phyloP scores from a whole-genome alignment of 2,113 vertebrate species.

The Archocentrus centrarchus region DNA sequence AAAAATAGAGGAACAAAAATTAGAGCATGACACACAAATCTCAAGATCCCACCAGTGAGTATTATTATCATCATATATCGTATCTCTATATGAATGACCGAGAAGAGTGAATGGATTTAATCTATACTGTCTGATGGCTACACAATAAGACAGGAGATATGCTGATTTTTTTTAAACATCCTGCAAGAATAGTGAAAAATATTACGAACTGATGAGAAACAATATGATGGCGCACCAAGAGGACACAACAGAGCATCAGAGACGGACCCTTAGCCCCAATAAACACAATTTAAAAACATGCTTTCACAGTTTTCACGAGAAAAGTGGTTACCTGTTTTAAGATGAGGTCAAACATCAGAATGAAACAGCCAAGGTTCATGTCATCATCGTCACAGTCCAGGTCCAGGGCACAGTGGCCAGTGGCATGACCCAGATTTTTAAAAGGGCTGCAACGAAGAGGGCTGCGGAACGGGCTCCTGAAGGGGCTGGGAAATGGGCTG shows the following conservation, averaged over 20 bases:
- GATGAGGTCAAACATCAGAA: conserved; percentile 99
- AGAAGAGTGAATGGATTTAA: not conserved
- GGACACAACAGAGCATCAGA: not conserved
- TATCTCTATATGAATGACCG: conserved; percentile 1
- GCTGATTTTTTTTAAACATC: not conserved
- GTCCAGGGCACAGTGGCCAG: conserved; percentile 89
- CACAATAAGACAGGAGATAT: not conserved
- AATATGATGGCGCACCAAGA: not conserved
- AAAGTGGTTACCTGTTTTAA: conserved; percentile 90
- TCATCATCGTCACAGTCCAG: conserved; percentile 97
- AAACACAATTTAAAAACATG: not conserved
- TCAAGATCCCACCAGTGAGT: conserved; percentile 53
- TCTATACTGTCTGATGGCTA: not conserved
- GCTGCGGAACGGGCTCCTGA: conserved; percentile 95
- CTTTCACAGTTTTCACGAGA: not conserved
- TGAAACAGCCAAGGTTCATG: conserved; percentile 99
- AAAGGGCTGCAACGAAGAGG: conserved; percentile 92
- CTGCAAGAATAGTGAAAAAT: not conserved
- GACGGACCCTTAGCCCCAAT: not conserved
- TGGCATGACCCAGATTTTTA: conserved; percentile 92
- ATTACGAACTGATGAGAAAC: not conserved
- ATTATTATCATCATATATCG: conserved; percentile 1
- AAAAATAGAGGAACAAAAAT: conserved; percentile 42
- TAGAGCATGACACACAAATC: conserved; percentile 31
- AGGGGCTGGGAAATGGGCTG: conserved; percentile 97